Evolutionary conservation across 1,140 invertebrate genomes (phyloP).

Genomic region (Lepidostoma basale): DNA sequence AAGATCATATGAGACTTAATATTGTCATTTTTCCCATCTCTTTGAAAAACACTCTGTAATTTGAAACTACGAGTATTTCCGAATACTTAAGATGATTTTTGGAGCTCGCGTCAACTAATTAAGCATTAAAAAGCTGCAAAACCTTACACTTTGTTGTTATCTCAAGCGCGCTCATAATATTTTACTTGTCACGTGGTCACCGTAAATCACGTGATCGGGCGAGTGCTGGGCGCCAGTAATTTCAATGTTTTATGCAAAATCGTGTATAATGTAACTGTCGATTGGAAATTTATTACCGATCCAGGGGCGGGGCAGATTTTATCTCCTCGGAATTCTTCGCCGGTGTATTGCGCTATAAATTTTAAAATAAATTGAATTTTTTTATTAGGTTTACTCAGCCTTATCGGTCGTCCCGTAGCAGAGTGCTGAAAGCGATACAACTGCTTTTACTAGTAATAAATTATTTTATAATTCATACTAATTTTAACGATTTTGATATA

Average conservation of each 20-base stretch:
- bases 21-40: too few species aligned
- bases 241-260: conserved; percentile 45
- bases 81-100: too few species aligned
- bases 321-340: not conserved
- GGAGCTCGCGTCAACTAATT: too few species aligned
- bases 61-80: too few species aligned
- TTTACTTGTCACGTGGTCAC: conserved; percentile 42
- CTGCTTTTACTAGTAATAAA: too few species aligned
- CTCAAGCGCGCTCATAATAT: conserved; percentile 27
- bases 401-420: not conserved
- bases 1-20: too few species aligned
- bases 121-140: too few species aligned
- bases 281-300: conserved; percentile 43
- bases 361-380: conserved; percentile 36
- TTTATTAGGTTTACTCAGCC: conserved; percentile 12
- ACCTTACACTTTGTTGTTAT: conserved; percentile 8
- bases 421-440: not conserved
- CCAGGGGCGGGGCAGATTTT: conserved; percentile 28
- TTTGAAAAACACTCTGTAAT: too few species aligned
- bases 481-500: too few species aligned
- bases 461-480: too few species aligned
- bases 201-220: conserved; percentile 37
- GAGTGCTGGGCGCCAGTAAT: conserved; percentile 36
- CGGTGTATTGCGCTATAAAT: conserved; percentile 36
- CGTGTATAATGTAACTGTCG: conserved; percentile 45